phyloP scores from a whole-genome alignment of 2,113 vertebrate species.

The Ifrita kowaldi region DNA sequence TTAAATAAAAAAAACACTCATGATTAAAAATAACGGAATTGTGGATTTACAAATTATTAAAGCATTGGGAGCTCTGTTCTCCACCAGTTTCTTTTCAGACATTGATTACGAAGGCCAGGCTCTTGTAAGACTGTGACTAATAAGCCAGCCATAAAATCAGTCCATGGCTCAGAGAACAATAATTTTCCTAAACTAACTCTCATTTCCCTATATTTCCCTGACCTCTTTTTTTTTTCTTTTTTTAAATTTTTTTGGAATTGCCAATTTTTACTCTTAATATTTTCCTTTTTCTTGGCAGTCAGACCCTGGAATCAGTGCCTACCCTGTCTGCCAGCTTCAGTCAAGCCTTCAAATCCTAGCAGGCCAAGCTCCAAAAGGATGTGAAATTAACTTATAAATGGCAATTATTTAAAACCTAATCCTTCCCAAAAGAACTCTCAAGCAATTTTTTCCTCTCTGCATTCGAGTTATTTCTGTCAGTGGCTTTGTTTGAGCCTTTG shows the following conservation, averaged over 20 bases:
- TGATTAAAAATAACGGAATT: neutral
- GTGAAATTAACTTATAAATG: conserved; percentile 60
- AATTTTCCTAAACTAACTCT: conserved; percentile 40
- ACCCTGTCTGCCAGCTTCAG: conserved; percentile 28
- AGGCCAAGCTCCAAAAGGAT: conserved; percentile 58
- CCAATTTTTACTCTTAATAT: conserved; percentile 26
- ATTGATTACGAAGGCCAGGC: neutral
- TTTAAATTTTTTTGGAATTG: neutral
- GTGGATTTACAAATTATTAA: neutral
- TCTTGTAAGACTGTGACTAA: neutral
- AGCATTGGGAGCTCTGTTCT: neutral
- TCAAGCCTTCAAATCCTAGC: conserved; percentile 35
- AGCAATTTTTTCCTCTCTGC: conserved; percentile 40
- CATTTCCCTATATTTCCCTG: neutral
- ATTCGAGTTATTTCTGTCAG: neutral
- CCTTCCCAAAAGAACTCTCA: conserved; percentile 32
- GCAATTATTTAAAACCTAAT: conserved; percentile 60
- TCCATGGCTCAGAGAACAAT: conserved; percentile 1
- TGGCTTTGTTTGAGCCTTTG: neutral
- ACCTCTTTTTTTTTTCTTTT: neutral
- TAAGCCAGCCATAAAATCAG: neutral
- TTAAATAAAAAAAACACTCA: neutral
- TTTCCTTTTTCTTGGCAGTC: conserved; percentile 61
- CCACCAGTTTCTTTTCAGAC: neutral
- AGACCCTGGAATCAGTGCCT: conserved; percentile 14